Evolutionary conservation across 2,113 vertebrate genomes (phyloP), one percentile per base, ranked within the genome.

Genomic region (Noturus placidus): DNA sequence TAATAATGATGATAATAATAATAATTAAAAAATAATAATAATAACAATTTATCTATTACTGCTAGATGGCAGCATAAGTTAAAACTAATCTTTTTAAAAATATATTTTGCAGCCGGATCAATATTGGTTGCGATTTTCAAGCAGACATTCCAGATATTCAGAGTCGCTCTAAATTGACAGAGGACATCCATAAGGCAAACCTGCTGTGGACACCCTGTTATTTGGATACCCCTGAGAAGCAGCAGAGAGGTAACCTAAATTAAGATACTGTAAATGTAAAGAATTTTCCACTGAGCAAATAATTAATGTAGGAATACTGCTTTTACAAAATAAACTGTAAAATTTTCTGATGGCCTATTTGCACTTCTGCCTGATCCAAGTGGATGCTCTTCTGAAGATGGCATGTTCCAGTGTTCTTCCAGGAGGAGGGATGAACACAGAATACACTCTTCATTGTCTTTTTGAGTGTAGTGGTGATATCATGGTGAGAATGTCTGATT

Each of bases 401-500:
- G 96, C 97, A 88, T 97, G 96, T 90, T 97, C 97, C 67, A 97
- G 97, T 88, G 96, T 96, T 1, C 92, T 97, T 89, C 96, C 96
- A 72, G 97, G 97, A 82, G 97, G 97, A 91, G 97, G 97, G 89
- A 97, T 95, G 87, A 97, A 97, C 91, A 94, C 95, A 42, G 97
- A 97, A 94, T 96, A 96, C 52, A 96, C 96, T 88, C 95, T 97
- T 89, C 97, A 97, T 94, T 96, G 95, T 93, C 96, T 97, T 90
- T 97, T 96, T 83, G 95, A 97, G 92, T 95, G 95, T 17, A 96
- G 95, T 92, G 97, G 97, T 90, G 93, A 97, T 92, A 92, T 97
- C 89, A 95, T 97, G 97, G 97, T 97, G 95, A 91, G 90, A 46
- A 79, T 35, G 5, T 35, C 14, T 50, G 42, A 61, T 59, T 65